Conservation (phyloP, 2,797 vertebrate genomes). For the Corythornis leucogaster region DNA sequence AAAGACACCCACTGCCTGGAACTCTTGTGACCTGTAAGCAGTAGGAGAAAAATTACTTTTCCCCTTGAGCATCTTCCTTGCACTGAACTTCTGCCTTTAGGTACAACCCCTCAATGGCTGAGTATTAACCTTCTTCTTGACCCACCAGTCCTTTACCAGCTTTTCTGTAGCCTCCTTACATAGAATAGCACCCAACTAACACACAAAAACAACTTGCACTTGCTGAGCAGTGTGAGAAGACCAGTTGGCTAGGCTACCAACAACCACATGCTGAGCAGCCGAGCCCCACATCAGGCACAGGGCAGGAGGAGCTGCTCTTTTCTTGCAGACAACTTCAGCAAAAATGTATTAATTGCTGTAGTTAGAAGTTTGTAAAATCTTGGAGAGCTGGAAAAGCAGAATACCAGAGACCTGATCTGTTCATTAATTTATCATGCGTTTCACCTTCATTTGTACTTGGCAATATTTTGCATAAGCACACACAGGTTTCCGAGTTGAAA, state of each 20-base stretch:
- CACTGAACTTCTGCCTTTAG: neutral
- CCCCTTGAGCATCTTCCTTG: neutral
- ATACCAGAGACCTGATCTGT: neutral
- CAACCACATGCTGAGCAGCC: neutral
- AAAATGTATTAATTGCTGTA: accelerated
- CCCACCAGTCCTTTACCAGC: neutral
- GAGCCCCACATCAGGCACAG: accelerated
- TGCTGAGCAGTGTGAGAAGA: neutral
- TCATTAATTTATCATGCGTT: neutral
- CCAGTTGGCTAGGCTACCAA: neutral
- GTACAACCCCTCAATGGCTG: accelerated
- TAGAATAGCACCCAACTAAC: neutral
- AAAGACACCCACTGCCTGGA: neutral
- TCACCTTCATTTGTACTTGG: constrained; percentile 9
- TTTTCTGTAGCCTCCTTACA: neutral
- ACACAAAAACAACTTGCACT: neutral
- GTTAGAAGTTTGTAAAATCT: neutral
- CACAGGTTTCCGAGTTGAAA: neutral
- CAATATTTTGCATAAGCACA: neutral
- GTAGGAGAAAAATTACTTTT: neutral
- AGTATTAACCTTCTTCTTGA: neutral
- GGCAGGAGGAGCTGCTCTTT: neutral
- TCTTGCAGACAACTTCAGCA: neutral
- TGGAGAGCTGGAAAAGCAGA: neutral
- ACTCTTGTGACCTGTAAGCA: neutral